Evolutionary conservation across 2,888 invertebrate species (phyloP), one percentile per base, ranked within the genome.

Genomic region (Caenorhabditis sp.): DNA sequence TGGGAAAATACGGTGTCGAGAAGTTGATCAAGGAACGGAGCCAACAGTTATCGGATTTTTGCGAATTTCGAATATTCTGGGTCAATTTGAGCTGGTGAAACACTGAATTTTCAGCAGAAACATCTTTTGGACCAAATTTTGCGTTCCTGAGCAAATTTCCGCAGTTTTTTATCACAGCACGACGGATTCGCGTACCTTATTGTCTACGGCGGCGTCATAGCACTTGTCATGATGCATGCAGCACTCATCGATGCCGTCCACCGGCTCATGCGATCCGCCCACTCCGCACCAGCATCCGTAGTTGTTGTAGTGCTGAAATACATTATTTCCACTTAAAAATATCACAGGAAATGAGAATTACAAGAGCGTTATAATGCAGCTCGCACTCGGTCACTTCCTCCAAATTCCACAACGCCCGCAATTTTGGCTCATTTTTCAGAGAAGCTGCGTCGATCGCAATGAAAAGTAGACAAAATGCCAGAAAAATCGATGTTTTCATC

Each of bases 241-340:
- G 41, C 87, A 88, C 84, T 79, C 77, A 56, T 88, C 88, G 55
- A 88, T 88, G 22, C 79, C 86, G 62, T 88, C 88, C 2, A 88
- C 81, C 2, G 88, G 87, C 26, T 71, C 76, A 45, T 84, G 83
- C 9, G 83, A 70, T 24, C 88, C 88, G 1, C 88, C 88, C 26
- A 86, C 68, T n/a, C 88, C 88, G 58, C 88, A 88, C 84, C 84
- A 84, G 46, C 84, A 84, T 27, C 88, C 88, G 72, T 88, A 88
- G 63, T 86, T 84, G 70, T 88, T 86, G 71, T 88, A 88, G 45
- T 73, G 53, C 81, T 81, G 32, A n/a, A 71, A 61, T 56, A 26
- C 13, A 24, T 11, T 35, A 0, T 20, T 30, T 37, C n/a, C 22
- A 3, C 3, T 13, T n/a, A 45, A 37, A 15, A 37, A 20, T 32